Conservation (phyloP, 2,888 invertebrate species). For the Lepidochitona cinerea region DNA sequence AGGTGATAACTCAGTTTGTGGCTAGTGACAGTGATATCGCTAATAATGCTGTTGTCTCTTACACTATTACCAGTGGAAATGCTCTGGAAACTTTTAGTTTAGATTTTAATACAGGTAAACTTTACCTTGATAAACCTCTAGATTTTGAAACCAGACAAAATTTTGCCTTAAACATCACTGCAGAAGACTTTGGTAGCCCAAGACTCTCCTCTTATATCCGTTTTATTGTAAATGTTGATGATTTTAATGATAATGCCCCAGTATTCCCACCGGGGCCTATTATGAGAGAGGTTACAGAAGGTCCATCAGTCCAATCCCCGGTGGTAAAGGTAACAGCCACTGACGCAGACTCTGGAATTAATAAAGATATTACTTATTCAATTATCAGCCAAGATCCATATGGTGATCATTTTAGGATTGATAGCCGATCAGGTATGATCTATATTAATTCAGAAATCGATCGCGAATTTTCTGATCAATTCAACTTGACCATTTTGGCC, state of each 20-base stretch:
- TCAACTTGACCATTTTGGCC: constrained; percentile 89
- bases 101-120: constrained; percentile 87
- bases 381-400: constrained; percentile 87
- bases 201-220: constrained; percentile 80
- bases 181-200: constrained; percentile 76
- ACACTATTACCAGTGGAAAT: constrained; percentile 90
- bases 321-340: constrained; percentile 89
- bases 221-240: constrained; percentile 86
- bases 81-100: constrained; percentile 68
- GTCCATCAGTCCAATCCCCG: constrained; percentile 83
- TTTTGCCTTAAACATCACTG: constrained; percentile 87
- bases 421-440: constrained; percentile 86
- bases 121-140: constrained; percentile 93
- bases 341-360: constrained; percentile 89
- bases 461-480: constrained; percentile 90
- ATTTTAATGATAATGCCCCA: constrained; percentile 95
- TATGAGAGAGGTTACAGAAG: constrained; percentile 88
- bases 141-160: constrained; percentile 89
- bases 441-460: constrained; percentile 90
- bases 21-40: constrained; percentile 79
- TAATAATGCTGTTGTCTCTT: constrained; percentile 89
- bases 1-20: constrained; percentile 49
- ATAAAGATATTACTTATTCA: constrained; percentile 86
- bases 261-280: constrained; percentile 90
- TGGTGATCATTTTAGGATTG: constrained; percentile 88